Evolutionary conservation across 92 coral and sea anemone genomes (phyloP).

Genomic region (Epizoanthus ramosus): DNA sequence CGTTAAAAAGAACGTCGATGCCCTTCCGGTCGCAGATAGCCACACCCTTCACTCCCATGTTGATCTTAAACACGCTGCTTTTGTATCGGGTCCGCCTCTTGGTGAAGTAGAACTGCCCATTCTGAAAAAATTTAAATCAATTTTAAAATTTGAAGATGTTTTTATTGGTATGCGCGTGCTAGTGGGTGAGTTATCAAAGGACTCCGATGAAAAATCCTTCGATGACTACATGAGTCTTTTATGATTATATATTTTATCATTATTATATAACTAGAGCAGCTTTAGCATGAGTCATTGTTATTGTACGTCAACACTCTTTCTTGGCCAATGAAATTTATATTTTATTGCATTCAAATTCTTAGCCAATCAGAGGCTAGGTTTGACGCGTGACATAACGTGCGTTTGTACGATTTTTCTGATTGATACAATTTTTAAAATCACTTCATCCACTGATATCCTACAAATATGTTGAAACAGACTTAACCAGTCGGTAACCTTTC

Average conservation of each 20-base stretch:
- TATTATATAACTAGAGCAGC: neutral
- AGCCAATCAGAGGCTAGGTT: too few relatives aligned
- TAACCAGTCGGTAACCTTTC: too few relatives aligned
- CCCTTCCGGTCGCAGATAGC: conserved; percentile 81
- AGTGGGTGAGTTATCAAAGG: neutral
- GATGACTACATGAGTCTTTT: too few relatives aligned
- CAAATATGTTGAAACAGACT: too few relatives aligned
- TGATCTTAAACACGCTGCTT: conserved; percentile 70
- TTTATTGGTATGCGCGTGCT: neutral
- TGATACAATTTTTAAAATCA: too few relatives aligned
- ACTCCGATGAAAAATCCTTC: neutral
- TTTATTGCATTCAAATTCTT: too few relatives aligned
- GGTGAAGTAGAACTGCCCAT: conserved; percentile 80
- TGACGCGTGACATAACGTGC: too few relatives aligned
- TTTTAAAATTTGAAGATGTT: neutral
- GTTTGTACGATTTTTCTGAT: too few relatives aligned
- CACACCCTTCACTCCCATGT: conserved; percentile 81
- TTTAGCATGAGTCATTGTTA: too few relatives aligned
- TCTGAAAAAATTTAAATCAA: conserved; percentile 36
- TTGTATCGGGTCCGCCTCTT: conserved; percentile 49
- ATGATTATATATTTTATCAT: neutral
- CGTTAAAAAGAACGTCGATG: conserved; percentile 66
- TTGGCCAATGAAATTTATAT: too few relatives aligned
- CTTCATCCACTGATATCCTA: too few relatives aligned
- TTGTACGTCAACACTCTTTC: too few relatives aligned